These are phyloP conservation scores for Mactra quadrangularis DNA, from an alignment of 1,140 invertebrate species.

Conservation along the genomic window DNA sequence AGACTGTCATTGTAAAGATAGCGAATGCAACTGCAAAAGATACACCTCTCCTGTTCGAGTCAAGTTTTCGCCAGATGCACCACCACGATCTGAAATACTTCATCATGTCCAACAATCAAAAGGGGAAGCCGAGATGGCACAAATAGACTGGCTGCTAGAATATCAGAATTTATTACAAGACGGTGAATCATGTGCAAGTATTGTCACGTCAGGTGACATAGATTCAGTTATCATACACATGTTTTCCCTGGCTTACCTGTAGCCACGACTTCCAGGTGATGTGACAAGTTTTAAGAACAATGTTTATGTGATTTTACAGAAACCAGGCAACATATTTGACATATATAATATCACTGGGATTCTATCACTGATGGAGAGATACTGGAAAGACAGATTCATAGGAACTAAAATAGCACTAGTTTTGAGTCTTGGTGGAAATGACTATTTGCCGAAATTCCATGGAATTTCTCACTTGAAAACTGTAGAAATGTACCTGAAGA, in stretches of 20 bases:
- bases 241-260: conserved; percentile 35
- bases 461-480: conserved; percentile 26
- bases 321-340: conserved; percentile 34
- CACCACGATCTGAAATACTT: background rate
- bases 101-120: conserved; percentile 22
- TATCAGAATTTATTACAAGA: background rate
- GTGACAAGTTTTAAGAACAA: conserved; percentile 9
- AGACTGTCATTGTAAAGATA: background rate
- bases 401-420: conserved; percentile 31
- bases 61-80: background rate
- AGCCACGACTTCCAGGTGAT: conserved; percentile 16
- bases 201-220: conserved; percentile 58
- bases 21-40: background rate
- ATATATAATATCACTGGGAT: conserved; percentile 56
- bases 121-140: conserved; percentile 52
- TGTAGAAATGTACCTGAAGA: background rate
- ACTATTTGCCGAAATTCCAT: conserved; percentile 51
- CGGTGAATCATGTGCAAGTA: conserved; percentile 31
- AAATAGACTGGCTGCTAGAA: no score
- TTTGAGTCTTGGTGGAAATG: conserved; percentile 52
- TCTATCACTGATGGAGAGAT: conserved; percentile 11
- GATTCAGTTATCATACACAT: conserved; percentile 46
- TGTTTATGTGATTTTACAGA: conserved; percentile 52
- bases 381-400: background rate
- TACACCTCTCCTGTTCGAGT: background rate